Evolutionary conservation across 2,113 vertebrate species (phyloP), one percentile per base, ranked within the genome.

Genomic region (Mesembrinibis cayennensis): DNA sequence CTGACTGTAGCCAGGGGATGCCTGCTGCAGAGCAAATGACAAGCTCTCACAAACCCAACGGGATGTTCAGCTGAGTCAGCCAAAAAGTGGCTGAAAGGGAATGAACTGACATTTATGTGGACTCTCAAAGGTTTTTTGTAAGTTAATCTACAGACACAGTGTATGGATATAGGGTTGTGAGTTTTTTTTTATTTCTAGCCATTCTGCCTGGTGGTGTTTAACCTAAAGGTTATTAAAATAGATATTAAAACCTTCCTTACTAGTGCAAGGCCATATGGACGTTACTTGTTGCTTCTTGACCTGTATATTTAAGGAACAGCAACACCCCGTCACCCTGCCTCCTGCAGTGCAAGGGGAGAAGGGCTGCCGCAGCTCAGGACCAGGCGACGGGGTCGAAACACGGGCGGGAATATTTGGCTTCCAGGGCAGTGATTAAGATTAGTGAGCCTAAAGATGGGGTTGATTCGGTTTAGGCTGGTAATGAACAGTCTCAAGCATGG

Each of bases 361-460:
- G 42, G 1, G 0, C 79, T 79, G 52, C 61, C 3, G 0, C 1
- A 4, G 42, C n/a, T 61, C 21, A 20, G 70, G 36, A 49, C 9
- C 30, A 32, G 15, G 20, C 1, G 5, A 88, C 61, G 34, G 30
- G 14, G 13, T n/a, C 55, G 40, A 65, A 87, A 65, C 13, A 52
- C 2, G 0, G 20, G 16, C 1, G 7, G 11, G 7, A 79, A 36
- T 66, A 58, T 49, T 52, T 47, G 45, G 16, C 27, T 62, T 76
- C 52, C 71, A 26, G n/a, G 44, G 12, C n/a, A 58, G 42, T 36
- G n/a, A 42, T 42, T 69, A 49, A 44, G 36, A 56, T 49, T 16
- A 49, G 18, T 1, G 3, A 90, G 17, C 36, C 71, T 86, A 27
- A 77, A 67, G 27, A 59, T 26, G n/a, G 47, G 25, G 10, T 25